Evolutionary conservation across 2,113 vertebrate species (phyloP).

Genomic region (Prionailurus viverrinus): DNA sequence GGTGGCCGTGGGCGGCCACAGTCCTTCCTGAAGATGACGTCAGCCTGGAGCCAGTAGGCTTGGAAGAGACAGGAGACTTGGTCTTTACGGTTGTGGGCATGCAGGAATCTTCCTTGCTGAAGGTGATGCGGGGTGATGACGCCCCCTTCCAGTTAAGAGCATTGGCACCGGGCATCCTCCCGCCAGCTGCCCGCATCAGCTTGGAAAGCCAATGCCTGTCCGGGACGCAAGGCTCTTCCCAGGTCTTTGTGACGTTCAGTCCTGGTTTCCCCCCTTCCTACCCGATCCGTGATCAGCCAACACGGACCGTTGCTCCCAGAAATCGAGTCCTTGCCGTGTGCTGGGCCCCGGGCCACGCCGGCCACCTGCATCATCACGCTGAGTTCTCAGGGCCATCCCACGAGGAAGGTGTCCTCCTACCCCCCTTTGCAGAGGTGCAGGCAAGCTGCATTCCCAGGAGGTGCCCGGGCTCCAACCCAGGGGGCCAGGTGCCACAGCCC

Average conservation of each 20-base stretch:
- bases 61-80: neutral
- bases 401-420: neutral
- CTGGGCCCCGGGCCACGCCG: rapidly evolving
- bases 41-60: neutral
- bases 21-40: neutral
- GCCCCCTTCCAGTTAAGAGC: neutral
- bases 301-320: neutral
- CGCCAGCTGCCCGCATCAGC: neutral
- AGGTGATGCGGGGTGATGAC: rapidly evolving
- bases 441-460: rapidly evolving
- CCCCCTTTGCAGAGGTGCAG: neutral
- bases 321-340: neutral
- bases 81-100: rapidly evolving
- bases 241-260: neutral
- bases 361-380: rapidly evolving
- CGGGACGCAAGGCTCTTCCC: too few relatives aligned
- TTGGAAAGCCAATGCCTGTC: neutral
- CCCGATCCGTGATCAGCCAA: neutral
- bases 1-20: rapidly evolving
- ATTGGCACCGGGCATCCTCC: rapidly evolving
- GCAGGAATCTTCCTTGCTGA: neutral
- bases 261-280: neutral
- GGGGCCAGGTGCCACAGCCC: neutral
- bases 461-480: neutral
- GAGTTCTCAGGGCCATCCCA: rapidly evolving